Percentiles rank a stretch among this genome's conserved stretches.
These are phyloP conservation scores for Cepaea hortensis DNA, from an alignment of 2,888 invertebrate genomes.

Conservation along the genomic window DNA sequence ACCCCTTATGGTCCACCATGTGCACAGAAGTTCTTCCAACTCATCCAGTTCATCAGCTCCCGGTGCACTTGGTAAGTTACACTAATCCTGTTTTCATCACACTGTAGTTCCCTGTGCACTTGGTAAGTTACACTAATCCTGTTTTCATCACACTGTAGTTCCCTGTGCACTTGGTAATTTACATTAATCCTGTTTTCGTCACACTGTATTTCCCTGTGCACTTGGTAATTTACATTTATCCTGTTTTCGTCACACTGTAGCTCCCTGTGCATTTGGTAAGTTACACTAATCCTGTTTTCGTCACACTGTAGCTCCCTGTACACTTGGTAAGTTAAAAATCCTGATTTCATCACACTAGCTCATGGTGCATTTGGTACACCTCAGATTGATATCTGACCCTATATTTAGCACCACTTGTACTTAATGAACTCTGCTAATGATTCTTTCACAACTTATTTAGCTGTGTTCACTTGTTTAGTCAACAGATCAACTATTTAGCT, in stretches of 20 bases:
- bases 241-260: too few relatives aligned
- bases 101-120: not conserved
- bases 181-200: not conserved
- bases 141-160: constrained; percentile 35
- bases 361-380: too few relatives aligned
- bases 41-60: constrained; percentile 67
- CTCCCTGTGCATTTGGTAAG: constrained; percentile 65
- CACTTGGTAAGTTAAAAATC: too few relatives aligned
- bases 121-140: too few relatives aligned
- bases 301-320: not conserved
- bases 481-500: too few relatives aligned
- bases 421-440: too few relatives aligned
- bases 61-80: constrained; percentile 61
- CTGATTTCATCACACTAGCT: too few relatives aligned
- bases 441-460: too few relatives aligned
- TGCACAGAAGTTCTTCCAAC: constrained; percentile 60
- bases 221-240: too few relatives aligned
- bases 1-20: constrained; percentile 38
- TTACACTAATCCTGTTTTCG: not conserved
- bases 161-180: constrained; percentile 64
- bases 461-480: too few relatives aligned
- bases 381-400: too few relatives aligned
- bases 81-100: not conserved
- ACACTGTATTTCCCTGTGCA: not conserved
- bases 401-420: too few relatives aligned